Base-by-base conservation (phyloP, 2,797 vertebrate genomes). In the Sebastes vulpes region DNA sequence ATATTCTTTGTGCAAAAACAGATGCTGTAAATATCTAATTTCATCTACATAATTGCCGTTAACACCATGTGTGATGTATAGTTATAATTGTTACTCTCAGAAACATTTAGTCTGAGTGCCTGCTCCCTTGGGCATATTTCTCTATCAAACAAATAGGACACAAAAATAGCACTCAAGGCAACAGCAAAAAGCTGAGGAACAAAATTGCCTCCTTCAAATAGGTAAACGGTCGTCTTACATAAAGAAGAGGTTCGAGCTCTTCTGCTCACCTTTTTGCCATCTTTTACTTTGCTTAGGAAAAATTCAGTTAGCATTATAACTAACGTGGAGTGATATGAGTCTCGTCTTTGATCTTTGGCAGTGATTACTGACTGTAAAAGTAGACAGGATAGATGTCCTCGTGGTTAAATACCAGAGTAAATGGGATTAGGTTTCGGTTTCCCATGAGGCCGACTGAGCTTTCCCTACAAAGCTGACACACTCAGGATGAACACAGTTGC, bases 351-450 rank as follows among this genome's bases (percentile, higher is more conserved):
- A 94, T 91, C 90, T 88, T 12, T 25, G 79, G 46, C 32, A 79
- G 79, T 3, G 73, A 92, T 93, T 87, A 68, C 63, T 28, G 53
- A 70, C 72, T 79, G 60, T 89, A 81, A 70, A 65, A 82, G 66
- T 42, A 35, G 75, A 87, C 58, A 23, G 67, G 83, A 71, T 38
- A 75, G 79, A 88, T 81, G 23, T 84, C 73, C 74, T 86, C 10
- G 31, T 84, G 80, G 85, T 89, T 91, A 89, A 92, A 93, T 84
- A 92, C 85, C 88, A 86, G 79, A 89, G 66, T 68, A 89, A 92
- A 93, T 90, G 67, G 83, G 92, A 94, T 94, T 90, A 92, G 38
- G 54, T 77, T 82, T 85, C 8, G 6, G 50, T 85, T 86, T 83
- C 71, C 82, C 79, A 84, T 82, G 82, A 86, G 81, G 53, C 56